Percentiles rank a stretch among this genome's conserved stretches.
These are phyloP conservation scores for Coregonus clupeaformis DNA, from an alignment of 2,113 vertebrate genomes.

Conservation along the genomic window DNA sequence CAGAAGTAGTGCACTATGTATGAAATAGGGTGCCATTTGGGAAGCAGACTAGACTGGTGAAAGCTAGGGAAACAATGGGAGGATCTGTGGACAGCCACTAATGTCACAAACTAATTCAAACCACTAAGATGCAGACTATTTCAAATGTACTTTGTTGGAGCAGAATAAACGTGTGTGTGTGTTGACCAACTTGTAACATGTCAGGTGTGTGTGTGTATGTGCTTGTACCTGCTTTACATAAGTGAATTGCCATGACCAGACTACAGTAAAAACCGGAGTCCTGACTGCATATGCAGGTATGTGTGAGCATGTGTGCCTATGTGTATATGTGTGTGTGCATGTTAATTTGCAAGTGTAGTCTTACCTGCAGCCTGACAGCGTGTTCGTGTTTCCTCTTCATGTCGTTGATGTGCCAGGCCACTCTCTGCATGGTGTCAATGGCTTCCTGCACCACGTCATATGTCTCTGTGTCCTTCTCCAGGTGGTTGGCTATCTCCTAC, in stretches of 20 bases:
- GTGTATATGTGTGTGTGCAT: constrained; percentile 4
- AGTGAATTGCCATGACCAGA: background rate
- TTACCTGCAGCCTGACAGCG: constrained; percentile 88
- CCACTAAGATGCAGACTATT: too few relatives aligned
- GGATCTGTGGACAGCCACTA: too few relatives aligned
- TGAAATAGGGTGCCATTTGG: too few relatives aligned
- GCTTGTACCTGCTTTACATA: background rate
- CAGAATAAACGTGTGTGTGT: background rate
- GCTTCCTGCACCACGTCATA: constrained; percentile 95
- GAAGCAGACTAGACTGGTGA: too few relatives aligned
- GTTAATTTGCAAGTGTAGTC: constrained; percentile 18
- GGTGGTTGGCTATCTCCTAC: constrained; percentile 96
- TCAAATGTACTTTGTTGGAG: too few relatives aligned
- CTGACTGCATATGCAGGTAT: background rate
- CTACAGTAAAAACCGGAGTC: too few relatives aligned
- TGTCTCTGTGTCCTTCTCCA: constrained; percentile 93
- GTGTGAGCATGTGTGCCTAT: background rate
- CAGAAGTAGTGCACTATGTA: too few relatives aligned
- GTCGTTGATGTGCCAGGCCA: constrained; percentile 99
- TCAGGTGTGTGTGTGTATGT: background rate
- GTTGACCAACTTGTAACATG: too few relatives aligned
- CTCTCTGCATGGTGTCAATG: constrained; percentile 97
- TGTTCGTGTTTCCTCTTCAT: constrained; percentile 99
- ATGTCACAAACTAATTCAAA: too few relatives aligned
- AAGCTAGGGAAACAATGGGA: too few relatives aligned